Conservation (phyloP, 2,113 vertebrate species). For the Empidonax traillii region DNA sequence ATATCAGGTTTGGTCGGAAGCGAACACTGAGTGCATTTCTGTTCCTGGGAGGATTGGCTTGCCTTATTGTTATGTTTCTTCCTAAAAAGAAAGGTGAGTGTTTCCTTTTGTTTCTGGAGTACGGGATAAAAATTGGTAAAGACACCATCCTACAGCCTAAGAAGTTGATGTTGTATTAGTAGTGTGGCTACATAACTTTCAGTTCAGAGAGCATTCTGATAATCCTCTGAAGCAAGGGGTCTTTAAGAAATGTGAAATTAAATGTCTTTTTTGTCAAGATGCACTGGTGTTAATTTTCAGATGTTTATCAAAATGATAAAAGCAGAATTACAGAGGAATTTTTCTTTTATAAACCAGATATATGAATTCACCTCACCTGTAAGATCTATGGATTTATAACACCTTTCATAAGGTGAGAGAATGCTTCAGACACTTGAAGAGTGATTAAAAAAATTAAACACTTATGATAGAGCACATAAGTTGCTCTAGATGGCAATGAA, state of each 20-base stretch:
- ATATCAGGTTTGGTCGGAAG: slow-evolving; percentile 77
- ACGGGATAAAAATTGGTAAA: background rate
- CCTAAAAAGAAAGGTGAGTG: slow-evolving; percentile 78
- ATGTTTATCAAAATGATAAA: background rate
- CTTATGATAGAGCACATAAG: background rate
- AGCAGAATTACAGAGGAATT: background rate
- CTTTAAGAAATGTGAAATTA: background rate
- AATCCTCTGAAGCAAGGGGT: background rate
- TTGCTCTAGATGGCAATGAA: background rate
- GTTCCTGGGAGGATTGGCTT: slow-evolving; percentile 76
- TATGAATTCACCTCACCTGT: background rate
- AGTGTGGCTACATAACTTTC: background rate
- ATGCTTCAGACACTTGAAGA: background rate
- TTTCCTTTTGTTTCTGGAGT: background rate
- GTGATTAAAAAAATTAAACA: background rate
- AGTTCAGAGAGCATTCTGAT: background rate
- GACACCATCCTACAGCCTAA: background rate
- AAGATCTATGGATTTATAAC: background rate
- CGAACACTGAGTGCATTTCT: slow-evolving; percentile 74
- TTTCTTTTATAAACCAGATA: background rate
- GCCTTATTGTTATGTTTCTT: slow-evolving; percentile 79
- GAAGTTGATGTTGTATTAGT: background rate
- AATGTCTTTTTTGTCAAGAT: background rate
- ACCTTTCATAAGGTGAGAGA: background rate
- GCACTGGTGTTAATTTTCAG: background rate